Conservation (phyloP, 1,140 invertebrate species). For the Tribolium castaneum region DNA sequence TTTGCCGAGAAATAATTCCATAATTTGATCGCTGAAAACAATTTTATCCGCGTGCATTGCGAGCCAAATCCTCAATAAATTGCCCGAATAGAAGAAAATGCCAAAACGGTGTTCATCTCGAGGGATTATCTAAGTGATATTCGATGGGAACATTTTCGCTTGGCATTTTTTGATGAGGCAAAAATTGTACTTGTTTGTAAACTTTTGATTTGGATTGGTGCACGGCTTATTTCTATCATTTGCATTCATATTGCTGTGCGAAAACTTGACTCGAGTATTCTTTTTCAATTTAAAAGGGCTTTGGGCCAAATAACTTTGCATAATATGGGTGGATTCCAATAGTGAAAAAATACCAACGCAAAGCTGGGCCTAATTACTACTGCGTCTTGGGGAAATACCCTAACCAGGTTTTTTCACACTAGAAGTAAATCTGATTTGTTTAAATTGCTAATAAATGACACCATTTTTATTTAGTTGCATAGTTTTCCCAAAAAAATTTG, state of each 20-base stretch:
- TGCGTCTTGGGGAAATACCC: too few relatives aligned
- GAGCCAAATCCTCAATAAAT: conserved; percentile 11
- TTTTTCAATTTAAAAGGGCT: conserved; percentile 33
- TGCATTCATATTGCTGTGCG: conserved; percentile 20
- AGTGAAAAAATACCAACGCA: neutral
- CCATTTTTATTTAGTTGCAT: too few relatives aligned
- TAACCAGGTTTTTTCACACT: too few relatives aligned
- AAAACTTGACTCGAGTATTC: conserved; percentile 21
- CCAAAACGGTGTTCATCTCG: neutral
- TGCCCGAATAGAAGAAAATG: neutral
- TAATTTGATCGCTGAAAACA: conserved; percentile 12
- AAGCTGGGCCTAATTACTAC: too few relatives aligned
- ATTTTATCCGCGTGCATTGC: neutral
- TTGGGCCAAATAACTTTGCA: conserved; percentile 12
- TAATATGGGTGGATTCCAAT: neutral
- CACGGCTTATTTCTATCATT: conserved; percentile 5
- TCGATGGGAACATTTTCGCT: neutral
- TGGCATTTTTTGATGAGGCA: neutral
- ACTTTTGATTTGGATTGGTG: neutral
- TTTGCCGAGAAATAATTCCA: conserved; percentile 11
- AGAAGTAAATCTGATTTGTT: too few relatives aligned
- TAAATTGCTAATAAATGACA: too few relatives aligned
- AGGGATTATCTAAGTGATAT: conserved; percentile 4
- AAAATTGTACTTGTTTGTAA: neutral
- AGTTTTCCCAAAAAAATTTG: too few relatives aligned